A percentile compares a stretch with the other conserved stretches of the same genome.
Conservation (phyloP, 2,888 invertebrate species). For the Ichneumon xanthorius region DNA sequence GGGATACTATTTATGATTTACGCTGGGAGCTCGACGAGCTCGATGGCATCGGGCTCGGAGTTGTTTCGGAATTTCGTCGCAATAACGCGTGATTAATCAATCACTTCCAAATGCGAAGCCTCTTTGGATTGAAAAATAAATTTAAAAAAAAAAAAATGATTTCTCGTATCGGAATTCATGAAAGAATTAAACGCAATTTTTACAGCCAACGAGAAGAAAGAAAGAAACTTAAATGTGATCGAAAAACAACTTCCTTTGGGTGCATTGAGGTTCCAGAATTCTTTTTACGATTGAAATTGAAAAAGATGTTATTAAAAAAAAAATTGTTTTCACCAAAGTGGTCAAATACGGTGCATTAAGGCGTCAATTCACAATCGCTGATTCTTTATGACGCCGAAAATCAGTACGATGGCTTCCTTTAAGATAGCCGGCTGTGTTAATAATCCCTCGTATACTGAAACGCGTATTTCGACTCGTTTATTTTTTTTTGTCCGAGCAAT, state of each 20-base stretch:
- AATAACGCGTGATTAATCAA: background rate
- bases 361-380: background rate
- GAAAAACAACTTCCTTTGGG: too few species aligned
- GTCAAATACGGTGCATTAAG: background rate
- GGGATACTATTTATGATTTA: constrained; percentile 30
- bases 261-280: background rate
- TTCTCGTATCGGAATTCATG: background rate
- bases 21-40: background rate
- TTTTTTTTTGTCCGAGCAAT: background rate
- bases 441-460: background rate
- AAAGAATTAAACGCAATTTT: background rate
- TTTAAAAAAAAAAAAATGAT: background rate
- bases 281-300: background rate
- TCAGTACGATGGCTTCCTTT: background rate
- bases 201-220: too few species aligned
- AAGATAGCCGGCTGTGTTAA: background rate
- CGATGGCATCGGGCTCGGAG: background rate
- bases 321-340: background rate
- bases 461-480: background rate
- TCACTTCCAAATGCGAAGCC: background rate
- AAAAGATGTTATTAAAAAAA: background rate
- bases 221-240: too few species aligned
- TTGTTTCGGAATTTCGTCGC: background rate
- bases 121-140: background rate
- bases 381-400: background rate